Percentiles rank a stretch among this genome's conserved stretches.
Conservation (phyloP, 2,797 vertebrate species). For the Hirundo rustica region DNA sequence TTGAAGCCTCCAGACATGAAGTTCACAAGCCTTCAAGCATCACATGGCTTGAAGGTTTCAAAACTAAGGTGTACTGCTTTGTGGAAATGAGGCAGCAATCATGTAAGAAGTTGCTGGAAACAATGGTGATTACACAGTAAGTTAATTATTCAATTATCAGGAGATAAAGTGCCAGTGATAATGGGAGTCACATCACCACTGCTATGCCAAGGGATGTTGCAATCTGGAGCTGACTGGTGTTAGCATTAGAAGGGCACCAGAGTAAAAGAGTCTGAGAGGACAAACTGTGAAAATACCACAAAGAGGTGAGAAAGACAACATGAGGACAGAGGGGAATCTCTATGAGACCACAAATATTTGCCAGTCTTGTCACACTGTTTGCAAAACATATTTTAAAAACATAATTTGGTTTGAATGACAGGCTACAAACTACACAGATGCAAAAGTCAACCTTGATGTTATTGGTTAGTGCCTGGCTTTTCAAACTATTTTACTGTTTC, state of each 20-base stretch:
- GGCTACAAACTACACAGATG: background rate
- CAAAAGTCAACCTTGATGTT: background rate
- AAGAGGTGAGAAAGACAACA: background rate
- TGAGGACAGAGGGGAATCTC: background rate
- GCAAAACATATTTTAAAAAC: background rate
- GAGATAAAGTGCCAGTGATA: background rate
- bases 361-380: background rate
- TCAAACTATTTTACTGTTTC: background rate
- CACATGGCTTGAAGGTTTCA: rapidly evolving
- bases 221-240: background rate
- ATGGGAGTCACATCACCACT: background rate
- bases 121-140: background rate
- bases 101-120: background rate
- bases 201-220: background rate
- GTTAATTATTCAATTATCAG: slow-evolving; percentile 12
- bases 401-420: background rate
- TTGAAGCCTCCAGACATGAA: background rate
- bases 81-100: background rate
- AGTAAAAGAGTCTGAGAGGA: background rate
- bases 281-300: background rate
- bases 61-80: background rate
- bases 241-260: background rate
- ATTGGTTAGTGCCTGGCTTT: background rate
- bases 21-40: background rate
- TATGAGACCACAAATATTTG: background rate